Conservation (phyloP, 2,888 invertebrate species). For the Nymphalis polychloros region DNA sequence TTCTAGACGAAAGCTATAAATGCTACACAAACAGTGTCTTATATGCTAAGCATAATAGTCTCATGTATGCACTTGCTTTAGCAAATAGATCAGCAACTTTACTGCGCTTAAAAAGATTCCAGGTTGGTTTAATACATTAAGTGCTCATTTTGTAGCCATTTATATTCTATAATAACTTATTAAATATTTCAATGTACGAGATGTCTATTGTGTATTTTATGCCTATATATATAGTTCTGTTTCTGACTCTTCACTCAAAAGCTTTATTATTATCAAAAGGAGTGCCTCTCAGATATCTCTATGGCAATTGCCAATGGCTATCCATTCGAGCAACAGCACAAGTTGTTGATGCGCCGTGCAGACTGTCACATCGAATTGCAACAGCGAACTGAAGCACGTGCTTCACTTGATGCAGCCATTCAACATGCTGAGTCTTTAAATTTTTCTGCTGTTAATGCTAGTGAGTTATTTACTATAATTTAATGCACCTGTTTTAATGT, state of each 20-base stretch:
- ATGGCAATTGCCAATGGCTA: constrained; percentile 83
- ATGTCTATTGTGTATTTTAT: no score
- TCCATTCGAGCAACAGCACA: constrained; percentile 83
- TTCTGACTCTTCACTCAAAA: no score
- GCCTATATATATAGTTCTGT: no score
- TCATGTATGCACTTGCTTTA: constrained; percentile 83
- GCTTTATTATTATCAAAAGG: constrained; percentile 55
- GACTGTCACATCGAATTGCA: constrained; percentile 83
- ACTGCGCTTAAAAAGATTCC: constrained; percentile 80
- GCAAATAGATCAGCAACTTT: constrained; percentile 87
- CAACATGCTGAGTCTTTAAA: constrained; percentile 47
- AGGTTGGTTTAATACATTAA: constrained; percentile 53
- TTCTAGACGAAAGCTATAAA: constrained; percentile 76
- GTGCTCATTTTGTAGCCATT: no score
- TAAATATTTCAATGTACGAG: no score
- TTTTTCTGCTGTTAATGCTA: constrained; percentile 46
- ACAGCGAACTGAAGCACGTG: constrained; percentile 60
- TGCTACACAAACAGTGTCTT: constrained; percentile 84
- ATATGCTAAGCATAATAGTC: constrained; percentile 78
- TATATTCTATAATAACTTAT: no score
- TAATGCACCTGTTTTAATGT: neutral
- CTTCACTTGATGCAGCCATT: constrained; percentile 50
- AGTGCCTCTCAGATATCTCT: constrained; percentile 84
- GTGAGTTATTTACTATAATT: constrained; percentile 43
- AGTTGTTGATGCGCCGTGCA: constrained; percentile 84